Evolutionary conservation across 2,888 invertebrate species (phyloP).

Genomic region (Colostygia pectinataria): DNA sequence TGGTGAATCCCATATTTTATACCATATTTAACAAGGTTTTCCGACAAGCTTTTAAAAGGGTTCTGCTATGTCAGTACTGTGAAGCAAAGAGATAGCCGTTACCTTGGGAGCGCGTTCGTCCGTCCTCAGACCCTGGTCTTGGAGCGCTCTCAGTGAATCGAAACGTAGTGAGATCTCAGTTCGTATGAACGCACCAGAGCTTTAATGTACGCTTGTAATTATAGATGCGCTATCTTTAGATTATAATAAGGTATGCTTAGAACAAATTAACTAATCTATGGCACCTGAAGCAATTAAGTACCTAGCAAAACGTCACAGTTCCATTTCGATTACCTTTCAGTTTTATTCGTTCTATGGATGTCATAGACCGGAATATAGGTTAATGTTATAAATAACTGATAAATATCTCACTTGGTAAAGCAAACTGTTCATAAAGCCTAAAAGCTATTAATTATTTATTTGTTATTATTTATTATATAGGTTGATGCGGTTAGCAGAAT

Average conservation of each 20-base stretch:
- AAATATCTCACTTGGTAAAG: too few relatives aligned
- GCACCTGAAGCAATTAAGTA: not conserved
- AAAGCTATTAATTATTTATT: too few relatives aligned
- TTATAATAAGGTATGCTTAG: slow-evolving; percentile 5
- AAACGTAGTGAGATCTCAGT: slow-evolving; percentile 71
- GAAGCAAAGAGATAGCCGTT: slow-evolving; percentile 76
- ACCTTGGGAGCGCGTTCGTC: slow-evolving; percentile 79
- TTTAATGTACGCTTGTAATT: slow-evolving; percentile 57
- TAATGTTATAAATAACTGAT: too few relatives aligned
- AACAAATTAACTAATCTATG: not conserved
- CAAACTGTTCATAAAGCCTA: too few relatives aligned
- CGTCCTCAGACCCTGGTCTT: slow-evolving; percentile 71
- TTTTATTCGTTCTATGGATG: too few relatives aligned
- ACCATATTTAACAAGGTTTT: slow-evolving; percentile 98
- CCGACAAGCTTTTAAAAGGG: slow-evolving; percentile 94
- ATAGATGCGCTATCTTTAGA: slow-evolving; percentile 38
- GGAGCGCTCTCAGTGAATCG: slow-evolving; percentile 78
- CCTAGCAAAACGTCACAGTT: too few relatives aligned
- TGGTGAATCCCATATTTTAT: slow-evolving; percentile 98
- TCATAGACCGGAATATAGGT: too few relatives aligned
- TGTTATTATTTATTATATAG: too few relatives aligned
- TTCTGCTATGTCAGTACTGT: slow-evolving; percentile 89
- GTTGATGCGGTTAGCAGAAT: too few relatives aligned
- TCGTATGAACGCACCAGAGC: slow-evolving; percentile 63
- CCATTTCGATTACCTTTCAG: too few relatives aligned